A percentile compares a stretch with the other conserved stretches of the same genome.
These are phyloP conservation scores for Catagonus wagneri DNA, from an alignment of 2,113 vertebrate species.

Conservation along the genomic window DNA sequence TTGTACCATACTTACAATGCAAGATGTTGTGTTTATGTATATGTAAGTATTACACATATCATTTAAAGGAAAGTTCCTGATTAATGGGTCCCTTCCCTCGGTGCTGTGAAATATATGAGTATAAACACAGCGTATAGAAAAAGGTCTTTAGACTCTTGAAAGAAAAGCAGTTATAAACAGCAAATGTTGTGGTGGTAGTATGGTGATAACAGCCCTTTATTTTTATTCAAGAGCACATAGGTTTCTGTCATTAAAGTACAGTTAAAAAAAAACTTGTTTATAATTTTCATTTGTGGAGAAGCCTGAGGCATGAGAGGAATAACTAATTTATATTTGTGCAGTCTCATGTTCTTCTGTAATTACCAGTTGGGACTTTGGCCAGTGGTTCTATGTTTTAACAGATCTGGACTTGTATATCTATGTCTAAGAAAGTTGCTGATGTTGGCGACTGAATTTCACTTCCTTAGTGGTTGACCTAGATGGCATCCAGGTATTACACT, in stretches of 20 bases:
- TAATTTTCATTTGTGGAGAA: conserved; percentile 17
- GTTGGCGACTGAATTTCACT: not conserved
- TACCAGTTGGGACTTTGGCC: not conserved
- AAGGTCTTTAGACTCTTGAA: conserved; percentile 12
- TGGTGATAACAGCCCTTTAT: not conserved
- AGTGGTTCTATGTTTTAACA: conserved; percentile 8
- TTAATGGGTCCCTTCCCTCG: not conserved
- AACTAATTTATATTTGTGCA: conserved; percentile 16
- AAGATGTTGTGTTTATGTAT: not conserved
- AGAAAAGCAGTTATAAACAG: not conserved
- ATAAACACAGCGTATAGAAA: not conserved
- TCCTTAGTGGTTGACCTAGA: not conserved
- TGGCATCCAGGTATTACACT: not conserved
- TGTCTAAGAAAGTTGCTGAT: not conserved
- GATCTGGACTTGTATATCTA: not conserved
- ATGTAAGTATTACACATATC: not conserved
- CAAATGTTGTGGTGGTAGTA: not conserved
- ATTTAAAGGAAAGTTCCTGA: not conserved
- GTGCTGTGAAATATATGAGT: not conserved
- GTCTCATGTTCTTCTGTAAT: conserved; percentile 39
- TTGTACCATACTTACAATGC: not conserved
- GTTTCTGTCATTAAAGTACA: conserved; percentile 13
- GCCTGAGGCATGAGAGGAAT: not conserved
- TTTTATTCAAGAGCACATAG: not conserved
- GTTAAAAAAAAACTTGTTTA: conserved; percentile 5